These are phyloP conservation scores for Junonia oenone DNA, from an alignment of 2,888 invertebrate species.

Conservation along the genomic window DNA sequence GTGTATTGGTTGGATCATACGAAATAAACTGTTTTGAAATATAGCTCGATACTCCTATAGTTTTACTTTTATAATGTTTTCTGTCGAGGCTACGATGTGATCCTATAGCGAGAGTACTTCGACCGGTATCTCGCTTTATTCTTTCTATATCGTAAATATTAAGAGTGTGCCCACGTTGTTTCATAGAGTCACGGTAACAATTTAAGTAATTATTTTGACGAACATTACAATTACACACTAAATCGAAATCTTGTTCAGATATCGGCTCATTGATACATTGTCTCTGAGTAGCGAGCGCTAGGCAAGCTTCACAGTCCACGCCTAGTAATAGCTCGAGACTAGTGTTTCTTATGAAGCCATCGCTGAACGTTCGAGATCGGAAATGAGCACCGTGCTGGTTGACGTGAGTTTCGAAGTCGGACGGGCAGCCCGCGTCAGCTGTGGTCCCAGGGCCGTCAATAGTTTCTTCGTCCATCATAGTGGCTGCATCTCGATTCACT, in stretches of 20 bases:
- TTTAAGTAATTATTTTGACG: constrained; percentile 69
- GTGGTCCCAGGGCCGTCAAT: constrained; percentile 30
- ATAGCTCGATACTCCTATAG: constrained; percentile 69
- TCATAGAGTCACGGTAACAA: constrained; percentile 53
- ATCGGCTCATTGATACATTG: constrained; percentile 63
- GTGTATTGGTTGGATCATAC: constrained; percentile 68
- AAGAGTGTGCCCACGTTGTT: constrained; percentile 63
- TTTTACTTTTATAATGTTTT: constrained; percentile 68
- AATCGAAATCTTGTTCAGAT: constrained; percentile 64
- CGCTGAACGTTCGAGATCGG: constrained; percentile 72
- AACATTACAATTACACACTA: constrained; percentile 71
- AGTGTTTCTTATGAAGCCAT: constrained; percentile 71
- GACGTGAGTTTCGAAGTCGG: constrained; percentile 54
- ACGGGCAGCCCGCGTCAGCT: constrained; percentile 33
- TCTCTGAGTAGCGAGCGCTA: constrained; percentile 64
- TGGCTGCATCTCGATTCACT: constrained; percentile 73
- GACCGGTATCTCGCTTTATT: constrained; percentile 61
- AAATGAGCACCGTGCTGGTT: constrained; percentile 57
- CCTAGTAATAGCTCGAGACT: constrained; percentile 72
- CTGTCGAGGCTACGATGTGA: constrained; percentile 73
- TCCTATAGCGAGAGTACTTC: constrained; percentile 52
- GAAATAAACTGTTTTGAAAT: constrained; percentile 74
- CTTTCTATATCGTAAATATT: constrained; percentile 70
- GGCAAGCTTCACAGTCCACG: constrained; percentile 74
- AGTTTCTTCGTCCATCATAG: constrained; percentile 68